Conservation (phyloP, 2,113 vertebrate genomes). For the Poeciliopsis turrubarensis region DNA sequence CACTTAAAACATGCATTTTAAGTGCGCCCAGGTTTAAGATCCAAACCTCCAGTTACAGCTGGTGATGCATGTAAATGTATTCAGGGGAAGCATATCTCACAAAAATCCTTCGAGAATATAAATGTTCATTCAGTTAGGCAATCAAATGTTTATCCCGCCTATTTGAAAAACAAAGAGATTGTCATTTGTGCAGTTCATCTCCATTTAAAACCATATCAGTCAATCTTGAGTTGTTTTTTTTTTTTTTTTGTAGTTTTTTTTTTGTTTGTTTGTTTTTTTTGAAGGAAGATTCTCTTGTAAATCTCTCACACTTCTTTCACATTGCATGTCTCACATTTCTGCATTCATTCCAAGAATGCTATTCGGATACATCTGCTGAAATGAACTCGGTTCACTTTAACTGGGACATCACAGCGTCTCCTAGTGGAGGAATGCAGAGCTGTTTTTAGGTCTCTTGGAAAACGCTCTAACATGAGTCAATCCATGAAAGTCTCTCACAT, state of each 20-base stretch:
- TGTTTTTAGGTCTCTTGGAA: constrained; percentile 47
- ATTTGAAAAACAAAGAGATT: neutral
- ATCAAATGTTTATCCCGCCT: neutral
- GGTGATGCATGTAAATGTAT: constrained; percentile 33
- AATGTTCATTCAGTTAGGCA: neutral
- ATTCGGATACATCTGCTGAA: constrained; percentile 4
- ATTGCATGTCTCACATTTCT: neutral
- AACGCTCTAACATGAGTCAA: constrained; percentile 52
- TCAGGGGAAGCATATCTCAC: neutral
- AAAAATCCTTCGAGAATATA: neutral
- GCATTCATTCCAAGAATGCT: constrained; percentile 8
- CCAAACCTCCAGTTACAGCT: constrained; percentile 34
- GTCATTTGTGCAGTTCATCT: neutral
- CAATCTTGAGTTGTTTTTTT: neutral
- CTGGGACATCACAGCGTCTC: constrained; percentile 68
- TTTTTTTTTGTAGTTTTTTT: no score
- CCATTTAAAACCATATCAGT: neutral
- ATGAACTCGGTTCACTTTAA: constrained; percentile 37
- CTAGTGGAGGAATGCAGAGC: constrained; percentile 66
- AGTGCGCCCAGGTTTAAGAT: no score
- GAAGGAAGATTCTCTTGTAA: constrained; percentile 6
- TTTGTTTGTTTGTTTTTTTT: neutral
- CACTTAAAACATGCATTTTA: constrained; percentile 39
- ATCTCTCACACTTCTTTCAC: constrained; percentile 16
- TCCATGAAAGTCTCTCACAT: constrained; percentile 39